Evolutionary conservation across 2,797 vertebrate genomes (phyloP).

Genomic region (Myiotriccus ornatus): DNA sequence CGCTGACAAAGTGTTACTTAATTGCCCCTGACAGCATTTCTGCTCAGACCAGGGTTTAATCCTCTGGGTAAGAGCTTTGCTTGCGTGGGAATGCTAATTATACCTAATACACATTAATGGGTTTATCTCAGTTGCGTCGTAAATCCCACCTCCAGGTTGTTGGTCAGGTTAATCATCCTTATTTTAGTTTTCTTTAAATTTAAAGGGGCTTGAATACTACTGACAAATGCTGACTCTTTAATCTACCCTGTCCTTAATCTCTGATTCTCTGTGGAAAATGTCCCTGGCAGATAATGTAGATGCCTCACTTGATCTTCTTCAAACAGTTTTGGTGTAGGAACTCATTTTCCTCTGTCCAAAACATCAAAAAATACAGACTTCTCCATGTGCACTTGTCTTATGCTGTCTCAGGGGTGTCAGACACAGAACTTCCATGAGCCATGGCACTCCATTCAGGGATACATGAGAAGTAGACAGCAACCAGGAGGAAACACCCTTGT

Average conservation of each 20-base stretch:
- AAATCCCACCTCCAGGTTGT: conserved; percentile 25
- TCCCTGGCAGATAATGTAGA: background rate
- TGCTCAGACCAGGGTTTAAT: conserved; percentile 31
- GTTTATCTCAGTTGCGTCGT: conserved; percentile 50
- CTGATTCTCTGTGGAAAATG: conserved; percentile 19
- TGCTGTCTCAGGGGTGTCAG: background rate
- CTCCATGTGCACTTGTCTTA: background rate
- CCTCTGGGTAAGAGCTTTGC: conserved; percentile 2
- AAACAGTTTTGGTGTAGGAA: background rate
- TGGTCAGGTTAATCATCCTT: conserved; percentile 28
- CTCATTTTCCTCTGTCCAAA: background rate
- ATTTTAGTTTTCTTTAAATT: conserved; percentile 13
- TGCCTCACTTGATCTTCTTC: background rate
- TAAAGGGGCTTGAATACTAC: conserved; percentile 2
- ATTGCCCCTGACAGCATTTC: conserved; percentile 36
- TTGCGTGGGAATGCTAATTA: conserved; percentile 37
- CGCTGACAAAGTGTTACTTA: conserved; percentile 30
- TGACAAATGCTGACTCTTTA: conserved; percentile 19
- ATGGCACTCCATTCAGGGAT: background rate
- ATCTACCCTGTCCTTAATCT: conserved; percentile 24
- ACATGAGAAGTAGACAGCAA: background rate
- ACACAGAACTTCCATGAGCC: background rate
- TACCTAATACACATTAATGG: conserved; percentile 19
- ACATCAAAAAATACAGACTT: background rate
- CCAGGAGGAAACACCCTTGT: background rate